Conservation (phyloP, 2,888 invertebrate species). For the Autographa gamma region DNA sequence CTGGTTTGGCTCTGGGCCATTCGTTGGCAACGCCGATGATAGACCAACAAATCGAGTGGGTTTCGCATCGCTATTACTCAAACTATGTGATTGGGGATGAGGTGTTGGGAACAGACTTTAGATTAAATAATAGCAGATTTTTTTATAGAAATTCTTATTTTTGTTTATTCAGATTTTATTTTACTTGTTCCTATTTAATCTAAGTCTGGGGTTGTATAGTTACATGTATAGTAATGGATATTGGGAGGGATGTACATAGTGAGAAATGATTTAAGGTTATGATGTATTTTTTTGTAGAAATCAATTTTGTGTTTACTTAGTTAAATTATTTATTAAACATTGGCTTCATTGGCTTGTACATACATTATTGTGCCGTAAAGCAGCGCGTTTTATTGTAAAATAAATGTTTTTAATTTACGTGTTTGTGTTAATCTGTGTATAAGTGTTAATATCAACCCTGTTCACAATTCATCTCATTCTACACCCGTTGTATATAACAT, state of each 20-base stretch:
- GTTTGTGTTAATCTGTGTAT: conserved; percentile 59
- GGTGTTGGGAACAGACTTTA: conserved; percentile 79
- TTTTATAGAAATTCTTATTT: conserved; percentile 34
- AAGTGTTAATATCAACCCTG: conserved; percentile 43
- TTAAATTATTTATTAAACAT: conserved; percentile 76
- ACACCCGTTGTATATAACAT: conserved; percentile 50
- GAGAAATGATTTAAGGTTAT: conserved; percentile 60
- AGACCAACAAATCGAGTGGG: conserved; percentile 85
- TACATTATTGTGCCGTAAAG: conserved; percentile 69
- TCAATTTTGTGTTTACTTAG: conserved; percentile 64
- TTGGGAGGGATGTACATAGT: conserved; percentile 71
- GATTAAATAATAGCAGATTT: conserved; percentile 75
- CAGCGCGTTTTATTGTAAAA: conserved; percentile 68
- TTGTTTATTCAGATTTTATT: conserved; percentile 45
- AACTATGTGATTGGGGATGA: conserved; percentile 84
- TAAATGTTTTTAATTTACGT: conserved; percentile 65
- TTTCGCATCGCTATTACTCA: conserved; percentile 85
- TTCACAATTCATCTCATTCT: conserved; percentile 26
- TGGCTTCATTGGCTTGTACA: conserved; percentile 77
- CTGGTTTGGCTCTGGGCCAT: conserved; percentile 87
- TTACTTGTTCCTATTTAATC: conserved; percentile 80
- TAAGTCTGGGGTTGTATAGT: conserved; percentile 74
- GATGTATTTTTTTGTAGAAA: conserved; percentile 57
- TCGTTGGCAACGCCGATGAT: conserved; percentile 85
- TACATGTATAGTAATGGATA: conserved; percentile 63